These are phyloP conservation scores for Pao palembangensis DNA, from an alignment of 2,113 vertebrate genomes.

Conservation along the genomic window DNA sequence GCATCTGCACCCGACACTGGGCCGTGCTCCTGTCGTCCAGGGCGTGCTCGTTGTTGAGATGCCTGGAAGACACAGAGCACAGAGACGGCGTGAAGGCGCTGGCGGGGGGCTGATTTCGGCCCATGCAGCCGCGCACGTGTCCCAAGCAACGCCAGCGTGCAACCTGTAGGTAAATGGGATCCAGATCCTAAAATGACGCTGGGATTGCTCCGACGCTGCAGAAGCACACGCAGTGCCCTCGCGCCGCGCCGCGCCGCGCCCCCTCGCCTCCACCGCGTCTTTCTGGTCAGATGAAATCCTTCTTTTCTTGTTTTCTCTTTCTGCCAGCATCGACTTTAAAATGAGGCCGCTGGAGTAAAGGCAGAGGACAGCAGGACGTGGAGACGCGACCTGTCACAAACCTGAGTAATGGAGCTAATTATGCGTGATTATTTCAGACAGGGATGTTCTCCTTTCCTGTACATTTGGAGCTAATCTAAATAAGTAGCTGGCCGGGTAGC, in stretches of 20 bases:
- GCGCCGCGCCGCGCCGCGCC: constrained; percentile 20
- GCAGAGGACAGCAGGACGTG: constrained; percentile 96
- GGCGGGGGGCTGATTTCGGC: constrained; percentile 26
- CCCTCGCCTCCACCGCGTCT: constrained; percentile 6
- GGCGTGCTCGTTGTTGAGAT: constrained; percentile 99
- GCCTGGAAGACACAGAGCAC: constrained; percentile 81
- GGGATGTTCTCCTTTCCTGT: constrained; percentile 97
- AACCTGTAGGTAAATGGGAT: too few relatives aligned
- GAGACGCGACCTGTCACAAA: constrained; percentile 99
- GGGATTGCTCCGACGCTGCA: too few relatives aligned
- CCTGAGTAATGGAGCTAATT: constrained; percentile 99
- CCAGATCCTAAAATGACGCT: too few relatives aligned
- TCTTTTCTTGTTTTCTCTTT: constrained; percentile 66
- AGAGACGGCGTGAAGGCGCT: constrained; percentile 22
- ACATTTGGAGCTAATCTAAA: constrained; percentile 99
- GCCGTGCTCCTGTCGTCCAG: constrained; percentile 99
- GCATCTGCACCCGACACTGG: constrained; percentile 99
- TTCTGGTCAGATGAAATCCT: constrained; percentile 68
- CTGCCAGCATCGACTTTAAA: constrained; percentile 78
- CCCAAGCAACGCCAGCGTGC: constrained; percentile 6
- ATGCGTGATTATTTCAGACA: constrained; percentile 98
- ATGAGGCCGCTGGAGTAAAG: constrained; percentile 92
- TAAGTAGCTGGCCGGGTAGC: constrained; percentile 97
- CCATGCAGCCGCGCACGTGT: constrained; percentile 33
- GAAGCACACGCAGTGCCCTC: background rate